Base-by-base conservation (phyloP, 2,888 invertebrate species). In the Eulithis testata region DNA sequence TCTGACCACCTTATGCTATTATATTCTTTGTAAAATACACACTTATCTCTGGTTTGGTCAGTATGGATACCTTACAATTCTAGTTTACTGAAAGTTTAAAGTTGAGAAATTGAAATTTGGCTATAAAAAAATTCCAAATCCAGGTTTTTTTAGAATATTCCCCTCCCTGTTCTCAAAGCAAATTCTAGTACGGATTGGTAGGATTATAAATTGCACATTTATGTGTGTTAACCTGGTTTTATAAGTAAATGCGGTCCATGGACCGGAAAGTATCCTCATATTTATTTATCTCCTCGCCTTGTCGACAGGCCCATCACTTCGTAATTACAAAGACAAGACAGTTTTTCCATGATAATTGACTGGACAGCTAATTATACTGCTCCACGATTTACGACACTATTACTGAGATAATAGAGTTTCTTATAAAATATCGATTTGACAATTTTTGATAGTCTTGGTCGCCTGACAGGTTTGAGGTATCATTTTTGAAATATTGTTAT, bases 311-410 rank as follows among this genome's bases (percentile, higher is more conserved):
- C 82, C 89, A 85, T 89, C 89, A 82, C 85, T 80, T 85, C 80
- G 84, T 89, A 89, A 91, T 91, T 90, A 90, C 88, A 85, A 82
- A 87, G 86, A 90, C 90, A 88, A 85, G 87, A 80, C 81, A 81
- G 78, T 85, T 88, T 87, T 88, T 88, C 86, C 84, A 83, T 85
- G 85, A 86, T 90, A 90, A 90, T 90, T 88, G 88, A 87, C 81
- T 80, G 82, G 81, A 83, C 83, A 78, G 76, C 67, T 66, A 62
- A 65, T 44, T 60, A 66, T 6, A 1, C 1, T 2, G 0, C 8
- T 62, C 53, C 2, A 0, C 49, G 58, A 77, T 63, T 63, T 57
- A 63, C 12, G 67, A 77, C 74, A 63, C 57, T 82, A 73, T 53
- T 0, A 0, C 0, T 0, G 1, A 2, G 0, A 0, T 0, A 0